phyloP scores from a whole-genome alignment of 2,797 vertebrate genomes.

The Myotis findleyi region DNA sequence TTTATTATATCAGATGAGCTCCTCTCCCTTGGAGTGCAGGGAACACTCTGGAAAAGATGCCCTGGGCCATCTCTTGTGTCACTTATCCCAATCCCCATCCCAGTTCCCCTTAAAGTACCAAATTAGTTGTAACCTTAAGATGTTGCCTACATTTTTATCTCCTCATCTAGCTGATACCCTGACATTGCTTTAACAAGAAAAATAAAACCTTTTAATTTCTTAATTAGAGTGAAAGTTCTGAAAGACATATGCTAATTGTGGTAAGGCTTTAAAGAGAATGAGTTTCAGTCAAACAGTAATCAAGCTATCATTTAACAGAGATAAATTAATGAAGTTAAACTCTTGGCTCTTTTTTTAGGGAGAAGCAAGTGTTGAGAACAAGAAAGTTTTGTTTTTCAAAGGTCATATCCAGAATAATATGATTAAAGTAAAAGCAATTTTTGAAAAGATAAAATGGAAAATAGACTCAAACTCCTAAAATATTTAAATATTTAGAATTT shows the following conservation, averaged over 20 bases:
- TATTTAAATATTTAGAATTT: slow-evolving; percentile 57
- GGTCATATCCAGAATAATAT: slow-evolving; percentile 28
- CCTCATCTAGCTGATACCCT: not conserved
- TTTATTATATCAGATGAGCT: not conserved
- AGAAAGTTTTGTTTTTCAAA: slow-evolving; percentile 23
- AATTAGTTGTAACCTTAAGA: not conserved
- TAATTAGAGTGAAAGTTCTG: not conserved
- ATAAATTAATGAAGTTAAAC: slow-evolving; percentile 21
- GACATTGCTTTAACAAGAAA: slow-evolving; percentile 43
- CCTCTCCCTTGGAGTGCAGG: not conserved
- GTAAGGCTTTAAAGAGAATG: not conserved
- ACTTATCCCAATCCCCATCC: not conserved
- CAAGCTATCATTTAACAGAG: slow-evolving; percentile 31
- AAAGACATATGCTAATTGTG: not conserved
- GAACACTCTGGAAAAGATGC: not conserved
- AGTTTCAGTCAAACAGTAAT: slow-evolving; percentile 5
- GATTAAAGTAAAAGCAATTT: slow-evolving; percentile 43
- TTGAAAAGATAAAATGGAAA: slow-evolving; percentile 60
- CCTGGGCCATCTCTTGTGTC: not conserved
- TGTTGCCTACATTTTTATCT: slow-evolving; percentile 12
- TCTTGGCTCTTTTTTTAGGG: slow-evolving; percentile 21
- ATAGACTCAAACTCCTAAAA: slow-evolving; percentile 41
- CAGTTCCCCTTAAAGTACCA: not conserved
- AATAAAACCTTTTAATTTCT: slow-evolving; percentile 23
- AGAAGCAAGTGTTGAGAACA: not conserved